These are phyloP conservation scores for Eupeodes luniger DNA, from an alignment of 2,888 invertebrate genomes.

Conservation along the genomic window DNA sequence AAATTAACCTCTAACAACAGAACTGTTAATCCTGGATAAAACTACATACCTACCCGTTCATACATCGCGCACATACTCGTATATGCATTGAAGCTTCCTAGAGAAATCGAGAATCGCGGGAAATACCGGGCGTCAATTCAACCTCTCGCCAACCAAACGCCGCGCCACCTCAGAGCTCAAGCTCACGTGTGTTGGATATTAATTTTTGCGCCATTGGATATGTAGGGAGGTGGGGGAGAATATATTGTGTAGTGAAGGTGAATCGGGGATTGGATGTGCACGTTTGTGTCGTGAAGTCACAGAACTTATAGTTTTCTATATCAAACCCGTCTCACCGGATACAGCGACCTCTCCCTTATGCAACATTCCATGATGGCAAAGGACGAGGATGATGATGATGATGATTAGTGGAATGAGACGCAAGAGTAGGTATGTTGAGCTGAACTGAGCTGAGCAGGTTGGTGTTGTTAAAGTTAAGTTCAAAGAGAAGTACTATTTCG, in stretches of 20 bases:
- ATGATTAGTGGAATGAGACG: slow-evolving; percentile 11
- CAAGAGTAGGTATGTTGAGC: background rate
- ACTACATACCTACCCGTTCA: background rate
- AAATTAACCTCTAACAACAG: slow-evolving; percentile 66
- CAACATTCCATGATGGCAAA: slow-evolving; percentile 16
- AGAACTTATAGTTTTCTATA: slow-evolving; percentile 45
- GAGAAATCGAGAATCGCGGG: slow-evolving; percentile 25
- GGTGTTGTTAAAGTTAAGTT: slow-evolving; percentile 20
- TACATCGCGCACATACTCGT: too few species aligned
- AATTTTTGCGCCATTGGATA: slow-evolving; percentile 59
- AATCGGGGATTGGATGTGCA: slow-evolving; percentile 41
- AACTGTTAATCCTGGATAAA: slow-evolving; percentile 41
- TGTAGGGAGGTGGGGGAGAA: background rate
- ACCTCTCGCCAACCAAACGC: slow-evolving; percentile 10
- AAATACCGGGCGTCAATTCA: slow-evolving; percentile 25
- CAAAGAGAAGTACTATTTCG: slow-evolving; percentile 28
- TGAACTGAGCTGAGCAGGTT: background rate
- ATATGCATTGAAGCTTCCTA: slow-evolving; percentile 15
- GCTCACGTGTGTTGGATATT: slow-evolving; percentile 47
- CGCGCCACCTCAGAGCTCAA: background rate
- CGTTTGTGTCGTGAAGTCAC: slow-evolving; percentile 54
- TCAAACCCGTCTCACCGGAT: background rate
- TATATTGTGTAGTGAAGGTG: slow-evolving; percentile 2
- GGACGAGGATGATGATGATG: slow-evolving; percentile 43
- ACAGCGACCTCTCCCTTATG: background rate